Base-by-base conservation (phyloP, 2,113 vertebrate species). In the Oryzias melastigma region DNA sequence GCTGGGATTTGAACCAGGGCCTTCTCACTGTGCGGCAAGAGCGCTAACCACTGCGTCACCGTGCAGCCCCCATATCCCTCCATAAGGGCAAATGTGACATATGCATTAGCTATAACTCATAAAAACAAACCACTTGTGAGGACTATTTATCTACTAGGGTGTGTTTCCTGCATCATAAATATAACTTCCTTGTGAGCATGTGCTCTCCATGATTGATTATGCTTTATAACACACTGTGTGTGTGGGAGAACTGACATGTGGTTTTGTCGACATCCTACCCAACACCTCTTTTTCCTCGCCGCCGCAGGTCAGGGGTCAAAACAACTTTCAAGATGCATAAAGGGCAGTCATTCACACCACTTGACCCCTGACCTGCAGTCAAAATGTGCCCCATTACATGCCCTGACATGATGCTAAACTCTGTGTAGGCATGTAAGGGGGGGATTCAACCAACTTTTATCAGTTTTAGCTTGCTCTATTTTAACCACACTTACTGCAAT, bases 301-400 rank as follows among this genome's bases (percentile, higher is more conserved):
- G 19, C 42, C 43, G 12, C 45, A 25, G 85, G 86, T 83, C 82
- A 79, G 5, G 71, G 83, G 84, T 87, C 83, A 83, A 45, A 58
- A 76, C 70, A 80, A 83, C 85, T 85, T 87, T 78, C 78, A 78
- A 64, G 71, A 80, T 65, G 73, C 61, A 84, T 75, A 69, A 87
- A 66, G 41, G 60, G 43, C n/a, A 62, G 78, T 77, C 81, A 87
- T 87, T 87, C 77, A 74, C 77, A 73, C 73, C 68, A 82, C 85
- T 90, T 87, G 86, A 87, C 88, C 85, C 55, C 51, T 89, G 80
- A 17, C 77, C 84, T 25, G 27, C 19, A 47, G 60, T 13, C 71
- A 81, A 71, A 68, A 42, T 70, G 75, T 58, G 69, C 59, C 72
- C 75, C 47, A 68, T 77, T 72, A 71, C 62, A 48, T 17, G 25